phyloP scores from a whole-genome alignment of 2,113 vertebrate genomes.

The Zeus faber region DNA sequence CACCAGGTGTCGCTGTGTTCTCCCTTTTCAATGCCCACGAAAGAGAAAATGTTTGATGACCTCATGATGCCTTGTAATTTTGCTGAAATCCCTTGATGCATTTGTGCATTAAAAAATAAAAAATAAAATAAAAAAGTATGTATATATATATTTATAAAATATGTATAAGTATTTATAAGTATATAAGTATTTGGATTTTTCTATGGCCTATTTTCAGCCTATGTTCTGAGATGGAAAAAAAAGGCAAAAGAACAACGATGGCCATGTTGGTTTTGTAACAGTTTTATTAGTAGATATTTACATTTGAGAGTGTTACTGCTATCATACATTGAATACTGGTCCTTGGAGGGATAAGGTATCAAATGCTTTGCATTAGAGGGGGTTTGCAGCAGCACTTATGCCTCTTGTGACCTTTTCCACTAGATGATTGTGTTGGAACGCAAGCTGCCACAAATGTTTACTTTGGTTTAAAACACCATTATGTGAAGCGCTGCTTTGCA shows the following conservation, averaged over 20 bases:
- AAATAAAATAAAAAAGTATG: too few species aligned
- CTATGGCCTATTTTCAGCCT: too few species aligned
- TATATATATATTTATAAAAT: background rate
- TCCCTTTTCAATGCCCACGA: too few species aligned
- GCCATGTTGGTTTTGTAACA: slow-evolving; percentile 5
- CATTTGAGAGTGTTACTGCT: slow-evolving; percentile 63
- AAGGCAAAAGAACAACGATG: background rate
- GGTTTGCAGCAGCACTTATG: slow-evolving; percentile 48
- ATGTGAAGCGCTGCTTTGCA: slow-evolving; percentile 49
- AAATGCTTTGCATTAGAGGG: slow-evolving; percentile 67
- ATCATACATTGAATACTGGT: slow-evolving; percentile 56
- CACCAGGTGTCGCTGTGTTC: too few species aligned
- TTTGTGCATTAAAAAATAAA: too few species aligned
- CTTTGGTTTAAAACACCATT: slow-evolving; percentile 68
- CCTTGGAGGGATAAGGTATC: slow-evolving; percentile 31
- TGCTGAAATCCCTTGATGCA: too few species aligned
- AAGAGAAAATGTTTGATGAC: too few species aligned
- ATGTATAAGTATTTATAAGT: background rate
- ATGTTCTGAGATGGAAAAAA: too few species aligned
- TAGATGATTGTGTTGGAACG: slow-evolving; percentile 68
- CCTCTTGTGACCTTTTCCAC: slow-evolving; percentile 35
- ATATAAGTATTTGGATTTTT: too few species aligned
- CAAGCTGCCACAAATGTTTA: slow-evolving; percentile 66
- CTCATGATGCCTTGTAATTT: too few species aligned
- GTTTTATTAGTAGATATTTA: slow-evolving; percentile 72